Conservation (phyloP, 2,888 invertebrate species). For the Cybosia mesomella region DNA sequence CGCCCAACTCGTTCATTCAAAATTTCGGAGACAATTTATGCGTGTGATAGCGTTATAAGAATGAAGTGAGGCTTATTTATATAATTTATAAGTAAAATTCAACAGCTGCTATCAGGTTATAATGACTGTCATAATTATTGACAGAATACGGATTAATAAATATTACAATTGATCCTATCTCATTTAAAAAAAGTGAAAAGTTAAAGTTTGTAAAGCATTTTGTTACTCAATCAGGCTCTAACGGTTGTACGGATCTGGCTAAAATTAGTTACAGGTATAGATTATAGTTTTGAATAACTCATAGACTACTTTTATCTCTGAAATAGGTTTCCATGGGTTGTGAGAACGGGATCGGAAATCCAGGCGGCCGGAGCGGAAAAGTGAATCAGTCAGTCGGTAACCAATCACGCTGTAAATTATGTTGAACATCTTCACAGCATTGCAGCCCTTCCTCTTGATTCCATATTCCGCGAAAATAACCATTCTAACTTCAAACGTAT, state of each 20-base stretch:
- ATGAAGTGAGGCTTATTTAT: conserved; percentile 6
- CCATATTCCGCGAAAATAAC: neutral
- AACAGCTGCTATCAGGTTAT: neutral
- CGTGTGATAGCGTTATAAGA: conserved; percentile 14
- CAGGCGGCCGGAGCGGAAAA: no score
- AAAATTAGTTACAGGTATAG: neutral
- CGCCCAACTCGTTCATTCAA: conserved; percentile 43
- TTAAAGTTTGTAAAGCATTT: neutral
- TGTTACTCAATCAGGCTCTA: no score
- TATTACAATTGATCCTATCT: neutral
- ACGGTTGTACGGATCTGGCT: neutral
- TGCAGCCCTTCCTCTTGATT: neutral
- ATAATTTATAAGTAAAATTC: conserved; percentile 1
- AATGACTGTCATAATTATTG: neutral
- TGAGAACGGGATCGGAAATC: no score
- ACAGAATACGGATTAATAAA: neutral
- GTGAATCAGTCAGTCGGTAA: neutral
- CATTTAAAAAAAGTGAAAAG: neutral
- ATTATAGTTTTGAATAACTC: no score
- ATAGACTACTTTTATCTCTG: neutral
- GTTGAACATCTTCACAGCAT: no score
- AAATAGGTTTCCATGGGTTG: no score
- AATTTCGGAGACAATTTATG: conserved; percentile 17
- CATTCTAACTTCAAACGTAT: neutral
- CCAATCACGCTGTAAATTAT: neutral